Percentiles rank a stretch among this genome's conserved stretches.
These are phyloP conservation scores for Agapornis canus DNA, from an alignment of 2,797 vertebrate genomes.

Conservation along the genomic window DNA sequence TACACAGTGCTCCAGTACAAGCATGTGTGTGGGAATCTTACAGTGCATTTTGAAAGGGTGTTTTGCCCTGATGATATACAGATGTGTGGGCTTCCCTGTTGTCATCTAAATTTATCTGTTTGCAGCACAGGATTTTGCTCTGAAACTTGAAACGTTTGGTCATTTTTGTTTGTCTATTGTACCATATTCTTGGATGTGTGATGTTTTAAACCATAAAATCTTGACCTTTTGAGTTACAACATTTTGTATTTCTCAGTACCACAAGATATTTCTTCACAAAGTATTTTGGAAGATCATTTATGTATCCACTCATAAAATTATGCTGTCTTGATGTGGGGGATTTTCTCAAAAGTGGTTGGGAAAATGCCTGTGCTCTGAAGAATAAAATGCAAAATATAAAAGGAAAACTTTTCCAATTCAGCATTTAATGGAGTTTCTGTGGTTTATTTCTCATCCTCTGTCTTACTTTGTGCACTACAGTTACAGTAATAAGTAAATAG, in stretches of 20 bases:
- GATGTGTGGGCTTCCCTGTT: background rate
- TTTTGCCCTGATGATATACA: background rate
- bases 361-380: background rate
- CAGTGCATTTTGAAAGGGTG: background rate
- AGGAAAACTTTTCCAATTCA: background rate
- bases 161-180: background rate
- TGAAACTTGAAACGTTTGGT: background rate
- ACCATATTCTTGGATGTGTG: background rate
- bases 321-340: background rate
- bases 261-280: background rate
- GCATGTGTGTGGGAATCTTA: too few species aligned
- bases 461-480: background rate
- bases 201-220: background rate
- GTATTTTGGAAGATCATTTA: constrained; percentile 2
- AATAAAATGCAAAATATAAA: background rate
- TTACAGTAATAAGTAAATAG: background rate
- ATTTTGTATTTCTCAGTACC: background rate
- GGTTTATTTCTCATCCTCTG: background rate
- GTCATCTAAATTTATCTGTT: background rate
- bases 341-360: background rate
- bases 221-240: background rate
- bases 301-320: background rate
- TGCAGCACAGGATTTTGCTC: background rate
- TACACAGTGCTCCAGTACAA: background rate
- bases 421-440: background rate